A percentile compares a stretch with the other conserved stretches of the same genome.
Conservation (phyloP, 2,888 invertebrate species). For the Podotricha telesiphe region DNA sequence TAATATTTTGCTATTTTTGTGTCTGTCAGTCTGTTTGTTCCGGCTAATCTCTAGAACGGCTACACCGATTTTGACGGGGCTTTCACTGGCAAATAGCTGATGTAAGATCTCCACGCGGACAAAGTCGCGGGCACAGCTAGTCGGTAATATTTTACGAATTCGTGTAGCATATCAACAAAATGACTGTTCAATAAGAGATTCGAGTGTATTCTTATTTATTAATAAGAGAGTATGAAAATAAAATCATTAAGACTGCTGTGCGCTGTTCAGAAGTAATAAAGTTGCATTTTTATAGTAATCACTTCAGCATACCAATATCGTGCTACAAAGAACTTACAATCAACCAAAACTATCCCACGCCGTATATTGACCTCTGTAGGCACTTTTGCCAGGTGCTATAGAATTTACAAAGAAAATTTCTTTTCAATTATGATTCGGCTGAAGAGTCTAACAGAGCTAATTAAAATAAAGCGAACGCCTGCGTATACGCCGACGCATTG, state of each 20-base stretch:
- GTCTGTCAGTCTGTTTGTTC: no score
- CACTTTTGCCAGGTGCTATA: constrained; percentile 45
- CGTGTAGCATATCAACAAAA: not conserved
- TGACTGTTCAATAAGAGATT: no score
- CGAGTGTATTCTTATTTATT: not conserved
- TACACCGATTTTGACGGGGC: no score
- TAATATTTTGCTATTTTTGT: no score
- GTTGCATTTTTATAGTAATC: constrained; percentile 4
- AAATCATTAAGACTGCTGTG: constrained; percentile 2
- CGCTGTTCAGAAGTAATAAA: constrained; percentile 14
- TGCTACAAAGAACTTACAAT: constrained; percentile 11
- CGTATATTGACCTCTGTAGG: constrained; percentile 44
- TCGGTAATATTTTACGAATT: not conserved
- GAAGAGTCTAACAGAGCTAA: constrained; percentile 61
- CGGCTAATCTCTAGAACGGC: no score
- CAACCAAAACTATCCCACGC: constrained; percentile 32
- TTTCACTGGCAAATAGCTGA: no score
- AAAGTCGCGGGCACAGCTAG: no score
- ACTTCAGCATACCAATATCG: constrained; percentile 15
- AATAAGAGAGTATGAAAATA: constrained; percentile 4
- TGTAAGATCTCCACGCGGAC: no score
- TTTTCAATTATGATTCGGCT: constrained; percentile 50
- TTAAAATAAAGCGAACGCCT: constrained; percentile 47
- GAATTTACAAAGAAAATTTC: constrained; percentile 43
- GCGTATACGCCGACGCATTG: constrained; percentile 44